Conservation (phyloP, 2,888 invertebrate species). For the Himalopsyche kuldschensis region DNA sequence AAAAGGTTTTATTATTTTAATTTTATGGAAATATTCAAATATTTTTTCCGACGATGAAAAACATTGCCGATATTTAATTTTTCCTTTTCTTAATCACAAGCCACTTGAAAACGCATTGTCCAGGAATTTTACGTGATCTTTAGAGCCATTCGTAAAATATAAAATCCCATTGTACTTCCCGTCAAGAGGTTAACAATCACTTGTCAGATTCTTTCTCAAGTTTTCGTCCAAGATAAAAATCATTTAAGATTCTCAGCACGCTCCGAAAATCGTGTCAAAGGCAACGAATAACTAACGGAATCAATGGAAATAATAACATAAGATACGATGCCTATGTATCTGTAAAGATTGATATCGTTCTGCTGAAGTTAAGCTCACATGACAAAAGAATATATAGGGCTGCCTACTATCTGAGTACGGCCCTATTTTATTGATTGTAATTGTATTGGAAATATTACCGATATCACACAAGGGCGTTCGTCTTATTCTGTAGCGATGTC, state of each 20-base stretch:
- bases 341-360: background rate
- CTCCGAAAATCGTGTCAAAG: constrained; percentile 25
- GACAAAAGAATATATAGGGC: background rate
- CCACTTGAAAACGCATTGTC: background rate
- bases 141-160: background rate
- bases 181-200: constrained; percentile 24
- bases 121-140: background rate
- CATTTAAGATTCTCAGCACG: constrained; percentile 21
- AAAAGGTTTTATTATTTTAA: no score
- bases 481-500: no score
- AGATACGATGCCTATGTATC: background rate
- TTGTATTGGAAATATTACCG: no score
- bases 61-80: no score
- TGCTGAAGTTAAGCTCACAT: background rate
- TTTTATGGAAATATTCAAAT: no score
- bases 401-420: background rate
- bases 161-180: constrained; percentile 11
- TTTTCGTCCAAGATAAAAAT: constrained; percentile 8
- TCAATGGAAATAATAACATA: constrained; percentile 13
- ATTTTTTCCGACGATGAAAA: no score
- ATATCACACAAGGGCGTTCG: no score
- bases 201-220: constrained; percentile 3
- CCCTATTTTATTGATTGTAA: no score
- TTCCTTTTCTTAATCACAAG: background rate
- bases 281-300: constrained; percentile 12